A percentile compares a stretch with the other conserved stretches of the same genome.
These are phyloP conservation scores for Calliopum simillimum DNA, from an alignment of 2,888 invertebrate genomes.

Conservation along the genomic window DNA sequence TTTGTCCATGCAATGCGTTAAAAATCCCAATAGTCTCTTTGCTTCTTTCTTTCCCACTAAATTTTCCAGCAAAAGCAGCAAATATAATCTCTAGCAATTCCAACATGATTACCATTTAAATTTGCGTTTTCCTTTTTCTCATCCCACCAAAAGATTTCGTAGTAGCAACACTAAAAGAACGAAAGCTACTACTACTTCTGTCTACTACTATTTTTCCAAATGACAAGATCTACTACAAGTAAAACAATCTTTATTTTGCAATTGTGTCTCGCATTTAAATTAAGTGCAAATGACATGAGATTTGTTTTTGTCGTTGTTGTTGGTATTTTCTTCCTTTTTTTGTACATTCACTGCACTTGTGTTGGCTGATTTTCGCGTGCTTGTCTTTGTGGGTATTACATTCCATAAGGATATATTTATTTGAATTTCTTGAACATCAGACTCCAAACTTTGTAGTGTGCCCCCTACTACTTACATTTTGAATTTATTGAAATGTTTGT, in stretches of 20 bases:
- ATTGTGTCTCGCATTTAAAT: constrained; percentile 67
- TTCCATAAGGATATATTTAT: neutral
- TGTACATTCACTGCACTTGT: neutral
- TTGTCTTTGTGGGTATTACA: constrained; percentile 1
- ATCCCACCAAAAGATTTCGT: neutral
- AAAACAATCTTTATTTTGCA: constrained; percentile 49
- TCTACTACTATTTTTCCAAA: neutral
- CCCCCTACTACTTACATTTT: neutral
- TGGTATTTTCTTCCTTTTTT: neutral
- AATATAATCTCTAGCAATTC: constrained; percentile 12
- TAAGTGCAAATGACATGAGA: constrained; percentile 67
- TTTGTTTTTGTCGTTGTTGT: constrained; percentile 45
- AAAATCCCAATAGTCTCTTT: too few relatives aligned
- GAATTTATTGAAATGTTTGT: constrained; percentile 19
- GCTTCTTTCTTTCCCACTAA: too few relatives aligned
- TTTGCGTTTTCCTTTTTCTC: neutral
- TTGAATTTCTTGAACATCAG: too few relatives aligned
- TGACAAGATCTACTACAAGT: constrained; percentile 35
- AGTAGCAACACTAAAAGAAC: constrained; percentile 31
- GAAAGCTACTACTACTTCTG: constrained; percentile 10
- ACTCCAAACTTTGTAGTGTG: too few relatives aligned
- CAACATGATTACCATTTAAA: constrained; percentile 25
- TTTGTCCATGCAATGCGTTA: too few relatives aligned
- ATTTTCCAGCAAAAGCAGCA: neutral
- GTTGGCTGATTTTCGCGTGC: constrained; percentile 17